Conservation (phyloP, 1,140 invertebrate genomes). For the Scaptodrosophila lebanonensis region DNA sequence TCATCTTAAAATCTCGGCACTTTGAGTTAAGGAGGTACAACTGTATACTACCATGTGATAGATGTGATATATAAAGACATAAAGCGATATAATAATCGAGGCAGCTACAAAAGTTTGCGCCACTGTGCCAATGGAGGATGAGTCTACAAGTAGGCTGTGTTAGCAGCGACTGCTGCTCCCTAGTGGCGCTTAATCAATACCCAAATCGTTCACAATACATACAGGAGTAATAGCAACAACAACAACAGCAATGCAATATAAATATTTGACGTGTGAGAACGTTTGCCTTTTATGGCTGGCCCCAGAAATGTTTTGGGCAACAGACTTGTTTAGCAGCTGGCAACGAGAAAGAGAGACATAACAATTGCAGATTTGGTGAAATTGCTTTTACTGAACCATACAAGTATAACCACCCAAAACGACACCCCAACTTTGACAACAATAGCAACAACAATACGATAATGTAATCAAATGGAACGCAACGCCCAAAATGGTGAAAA, state of each 20-base stretch:
- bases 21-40: too few relatives aligned
- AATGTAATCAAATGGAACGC: constrained; percentile 72
- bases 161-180: constrained; percentile 18
- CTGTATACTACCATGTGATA: too few relatives aligned
- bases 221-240: constrained; percentile 8
- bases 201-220: constrained; percentile 39
- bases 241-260: constrained; percentile 54
- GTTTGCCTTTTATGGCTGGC: constrained; percentile 53
- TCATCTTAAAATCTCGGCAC: too few relatives aligned
- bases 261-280: constrained; percentile 72
- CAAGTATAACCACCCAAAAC: constrained; percentile 1
- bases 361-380: constrained; percentile 75
- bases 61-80: constrained; percentile 58
- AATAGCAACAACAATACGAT: constrained; percentile 35
- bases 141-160: constrained; percentile 9
- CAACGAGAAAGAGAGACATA: constrained; percentile 41
- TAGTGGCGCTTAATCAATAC: constrained; percentile 64
- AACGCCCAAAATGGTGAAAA: constrained; percentile 66
- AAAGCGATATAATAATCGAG: constrained; percentile 63
- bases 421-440: constrained; percentile 4
- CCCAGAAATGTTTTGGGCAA: constrained; percentile 20
- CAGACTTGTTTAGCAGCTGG: constrained; percentile 53
- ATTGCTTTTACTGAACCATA: constrained; percentile 57
- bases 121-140: neutral
- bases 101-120: constrained; percentile 7